Base-by-base conservation (phyloP, 1,140 invertebrate genomes). In the Eulimnadia texana region DNA sequence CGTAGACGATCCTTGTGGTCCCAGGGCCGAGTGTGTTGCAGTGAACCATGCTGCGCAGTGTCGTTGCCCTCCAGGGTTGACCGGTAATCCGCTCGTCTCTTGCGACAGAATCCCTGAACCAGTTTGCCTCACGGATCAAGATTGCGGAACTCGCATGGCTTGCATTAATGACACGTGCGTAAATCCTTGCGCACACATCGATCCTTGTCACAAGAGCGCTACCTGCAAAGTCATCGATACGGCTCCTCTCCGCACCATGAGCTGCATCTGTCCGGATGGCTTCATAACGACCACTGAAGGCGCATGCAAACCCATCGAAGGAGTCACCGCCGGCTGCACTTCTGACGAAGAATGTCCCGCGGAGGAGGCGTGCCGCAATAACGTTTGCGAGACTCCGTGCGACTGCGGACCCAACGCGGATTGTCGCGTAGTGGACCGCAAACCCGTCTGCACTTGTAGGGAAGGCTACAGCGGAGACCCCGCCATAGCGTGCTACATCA, bases 91-190 rank as follows among this genome's bases (percentile, higher is more conserved):
- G 20, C 81, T 89, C 64, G 79, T 79, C 52, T 80, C 82, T 65
- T 92, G 89, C 20, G 59, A 61, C 66, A 80, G 82, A 63, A 33
- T 77, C 76, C 88, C 85, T 66, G 84, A 84, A 72, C 9, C 85
- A 86, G 90, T 67, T 83, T 82, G 66, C 78, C 79, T 73, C 78
- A 83, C 83, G 72, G 68, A 58, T 64, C 56, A 74, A 77, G 88
- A 92, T 76, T 94, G 91, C 78, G 82, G 88, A 64, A 83, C 84
- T 74, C 87, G 92, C 75, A 88, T 89, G 78, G 86, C 88, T 70
- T 94, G 91, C 79, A 85, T 86, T 74, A 79, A 81, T 71, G 79
- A 81, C 70, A 78, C 83, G 68, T 93, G 90, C 70, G 79, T 80
- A 60, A 84, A 90, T 73, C 88, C 90, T 9, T 92, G 88, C 68